These are phyloP conservation scores for Lepidurus packardi DNA, from an alignment of 1,140 invertebrate species.

Conservation along the genomic window DNA sequence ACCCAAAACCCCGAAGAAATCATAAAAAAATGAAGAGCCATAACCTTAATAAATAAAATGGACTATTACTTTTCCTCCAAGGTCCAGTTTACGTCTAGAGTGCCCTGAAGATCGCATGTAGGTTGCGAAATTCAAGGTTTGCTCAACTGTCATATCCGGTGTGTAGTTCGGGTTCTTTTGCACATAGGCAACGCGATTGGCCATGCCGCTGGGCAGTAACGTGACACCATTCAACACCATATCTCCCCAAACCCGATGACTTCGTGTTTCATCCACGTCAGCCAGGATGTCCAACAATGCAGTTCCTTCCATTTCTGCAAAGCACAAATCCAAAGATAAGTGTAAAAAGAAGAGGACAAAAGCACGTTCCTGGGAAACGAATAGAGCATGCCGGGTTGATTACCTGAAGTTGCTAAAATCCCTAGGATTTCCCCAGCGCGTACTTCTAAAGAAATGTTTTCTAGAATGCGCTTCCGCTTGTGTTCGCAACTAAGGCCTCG, in stretches of 20 bases:
- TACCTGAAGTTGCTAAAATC: constrained; percentile 70
- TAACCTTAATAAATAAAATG: not conserved
- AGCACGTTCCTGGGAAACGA: not conserved
- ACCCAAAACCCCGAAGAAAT: constrained; percentile 34
- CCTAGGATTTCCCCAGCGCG: constrained; percentile 83
- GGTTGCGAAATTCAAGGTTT: constrained; percentile 73
- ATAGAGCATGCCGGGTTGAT: constrained; percentile 35
- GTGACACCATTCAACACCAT: constrained; percentile 80
- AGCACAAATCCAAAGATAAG: constrained; percentile 28
- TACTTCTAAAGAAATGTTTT: constrained; percentile 72
- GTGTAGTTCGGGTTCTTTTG: constrained; percentile 54
- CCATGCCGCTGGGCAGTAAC: constrained; percentile 61
- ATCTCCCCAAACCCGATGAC: constrained; percentile 60
- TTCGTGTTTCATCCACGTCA: constrained; percentile 50
- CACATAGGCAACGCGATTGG: constrained; percentile 57
- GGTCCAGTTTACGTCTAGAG: constrained; percentile 42
- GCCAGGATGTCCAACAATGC: constrained; percentile 74
- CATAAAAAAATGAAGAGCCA: not conserved
- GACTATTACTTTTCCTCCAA: constrained; percentile 41
- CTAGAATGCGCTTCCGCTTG: constrained; percentile 48
- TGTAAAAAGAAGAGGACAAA: constrained; percentile 23
- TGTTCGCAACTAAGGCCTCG: constrained; percentile 48
- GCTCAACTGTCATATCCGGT: constrained; percentile 70
- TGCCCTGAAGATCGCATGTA: constrained; percentile 46
- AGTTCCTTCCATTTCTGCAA: constrained; percentile 63